A percentile compares a stretch with the other conserved stretches of the same genome.
Conservation (phyloP, 1,140 invertebrate species). For the Magallana ariakensis region DNA sequence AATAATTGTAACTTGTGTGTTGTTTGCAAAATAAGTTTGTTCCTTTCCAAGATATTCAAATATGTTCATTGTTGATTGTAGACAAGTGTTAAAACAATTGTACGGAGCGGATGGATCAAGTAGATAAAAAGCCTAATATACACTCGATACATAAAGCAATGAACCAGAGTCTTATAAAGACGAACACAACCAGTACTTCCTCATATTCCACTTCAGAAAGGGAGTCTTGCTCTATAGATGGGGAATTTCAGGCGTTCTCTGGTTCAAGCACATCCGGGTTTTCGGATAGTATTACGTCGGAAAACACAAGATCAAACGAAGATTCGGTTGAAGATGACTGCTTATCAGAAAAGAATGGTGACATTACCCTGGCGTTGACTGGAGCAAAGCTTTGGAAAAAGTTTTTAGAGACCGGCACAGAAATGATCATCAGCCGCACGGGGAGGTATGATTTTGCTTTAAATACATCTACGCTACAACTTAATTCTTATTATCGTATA, state of each 20-base stretch:
- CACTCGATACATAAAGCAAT: neutral
- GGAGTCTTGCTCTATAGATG: neutral
- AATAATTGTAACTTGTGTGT: too few relatives aligned
- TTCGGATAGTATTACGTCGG: neutral
- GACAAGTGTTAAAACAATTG: too few relatives aligned
- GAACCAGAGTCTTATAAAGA: neutral
- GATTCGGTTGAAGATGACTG: neutral
- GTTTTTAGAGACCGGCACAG: slow-evolving; percentile 97
- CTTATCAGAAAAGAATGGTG: neutral
- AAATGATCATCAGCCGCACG: slow-evolving; percentile 99
- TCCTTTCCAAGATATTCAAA: too few relatives aligned
- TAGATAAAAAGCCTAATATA: neutral
- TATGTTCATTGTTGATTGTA: too few relatives aligned
- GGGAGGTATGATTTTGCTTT: slow-evolving; percentile 90
- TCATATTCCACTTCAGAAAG: neutral
- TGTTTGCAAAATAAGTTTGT: too few relatives aligned
- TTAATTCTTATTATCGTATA: too few relatives aligned
- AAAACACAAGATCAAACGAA: neutral
- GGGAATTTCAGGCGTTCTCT: neutral
- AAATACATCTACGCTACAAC: too few relatives aligned
- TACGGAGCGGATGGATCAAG: neutral
- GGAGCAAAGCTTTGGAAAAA: slow-evolving; percentile 96
- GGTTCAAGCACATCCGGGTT: neutral
- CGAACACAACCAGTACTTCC: neutral
- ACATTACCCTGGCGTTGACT: slow-evolving; percentile 81